Evolutionary conservation across 2,888 invertebrate genomes (phyloP), one percentile per base, ranked within the genome.

Genomic region (Noctua janthe): DNA sequence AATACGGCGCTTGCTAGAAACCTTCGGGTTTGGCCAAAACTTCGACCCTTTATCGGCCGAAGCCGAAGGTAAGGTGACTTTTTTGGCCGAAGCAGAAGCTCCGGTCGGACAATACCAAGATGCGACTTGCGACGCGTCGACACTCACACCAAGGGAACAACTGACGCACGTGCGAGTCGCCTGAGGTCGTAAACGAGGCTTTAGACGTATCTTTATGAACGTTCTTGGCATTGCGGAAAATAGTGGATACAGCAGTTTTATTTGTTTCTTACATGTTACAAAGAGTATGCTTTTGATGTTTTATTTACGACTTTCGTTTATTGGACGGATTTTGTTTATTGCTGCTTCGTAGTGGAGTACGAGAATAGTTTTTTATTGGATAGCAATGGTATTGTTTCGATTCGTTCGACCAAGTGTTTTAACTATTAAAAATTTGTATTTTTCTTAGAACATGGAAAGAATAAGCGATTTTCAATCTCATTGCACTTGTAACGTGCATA

Each of bases 211-310:
- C 83, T 80, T 73, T 76, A 47, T 80, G 62, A 72, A n/a, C 71
- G 67, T 82, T 85, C 62, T 69, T 74, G 69, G 67, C 70, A 70
- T 67, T 49, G 59, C 47, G 74, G 54, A 77, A 83, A 83, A 86
- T 73, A 15, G 35, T 51, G 49, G 62, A 73, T 80, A 80, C 56
- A 71, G 29, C 70, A 39, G 23, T 83, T 83, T 86, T 85, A 80
- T 83, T 80, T 10, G 29, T 87, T 71, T 69, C 59, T 59, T 66
- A 56, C 86, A 78, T 64, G 83, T 59, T 77, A 67, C 71, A 75
- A 77, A 81, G 73, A 59, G 70, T 74, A 72, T 74, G 70, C 43
- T 67, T 79, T 79, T 86, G 75, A 85, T 86, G 83, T 82, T 76
- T 43, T 82, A 72, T 84, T 85, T 78, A 82, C 66, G 79, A 62